Conservation (phyloP, 2,888 invertebrate genomes). For the Drosophila putrida region DNA sequence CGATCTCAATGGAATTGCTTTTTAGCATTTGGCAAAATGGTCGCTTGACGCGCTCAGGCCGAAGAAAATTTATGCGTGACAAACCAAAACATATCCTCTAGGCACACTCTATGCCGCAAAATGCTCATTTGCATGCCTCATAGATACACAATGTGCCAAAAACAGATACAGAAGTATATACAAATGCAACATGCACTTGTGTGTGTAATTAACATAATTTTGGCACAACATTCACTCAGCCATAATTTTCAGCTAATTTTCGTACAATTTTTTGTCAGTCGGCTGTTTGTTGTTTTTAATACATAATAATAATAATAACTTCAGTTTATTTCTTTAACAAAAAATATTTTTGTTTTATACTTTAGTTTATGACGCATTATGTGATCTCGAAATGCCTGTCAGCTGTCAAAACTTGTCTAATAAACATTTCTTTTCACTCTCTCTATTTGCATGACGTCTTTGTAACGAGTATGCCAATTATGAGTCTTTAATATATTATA, state of each 20-base stretch:
- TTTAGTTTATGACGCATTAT: slow-evolving; percentile 50
- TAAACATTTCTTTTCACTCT: slow-evolving; percentile 56
- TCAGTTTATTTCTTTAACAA: slow-evolving; percentile 21
- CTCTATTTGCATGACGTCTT: slow-evolving; percentile 19
- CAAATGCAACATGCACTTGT: slow-evolving; percentile 47
- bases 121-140: slow-evolving; percentile 62
- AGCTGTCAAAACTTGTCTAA: slow-evolving; percentile 63
- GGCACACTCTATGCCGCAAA: slow-evolving; percentile 48
- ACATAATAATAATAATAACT: slow-evolving; percentile 28
- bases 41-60: slow-evolving; percentile 56
- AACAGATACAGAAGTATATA: slow-evolving; percentile 20
- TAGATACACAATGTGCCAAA: slow-evolving; percentile 35
- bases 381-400: slow-evolving; percentile 35
- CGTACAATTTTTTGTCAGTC: slow-evolving; percentile 20
- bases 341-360: slow-evolving; percentile 22
- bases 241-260: slow-evolving; percentile 54
- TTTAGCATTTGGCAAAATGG: slow-evolving; percentile 66
- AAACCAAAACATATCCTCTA: slow-evolving; percentile 68
- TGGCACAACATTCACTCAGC: slow-evolving; percentile 57
- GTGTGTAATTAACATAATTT: slow-evolving; percentile 71
- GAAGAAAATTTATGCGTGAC: slow-evolving; percentile 75
- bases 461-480: slow-evolving; percentile 41
- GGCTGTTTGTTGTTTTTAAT: background rate
- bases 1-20: slow-evolving; percentile 58
- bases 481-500: slow-evolving; percentile 11